Base-by-base conservation (phyloP, 35 echinoderm and acorn worm species). In the Lytechinus pictus region DNA sequence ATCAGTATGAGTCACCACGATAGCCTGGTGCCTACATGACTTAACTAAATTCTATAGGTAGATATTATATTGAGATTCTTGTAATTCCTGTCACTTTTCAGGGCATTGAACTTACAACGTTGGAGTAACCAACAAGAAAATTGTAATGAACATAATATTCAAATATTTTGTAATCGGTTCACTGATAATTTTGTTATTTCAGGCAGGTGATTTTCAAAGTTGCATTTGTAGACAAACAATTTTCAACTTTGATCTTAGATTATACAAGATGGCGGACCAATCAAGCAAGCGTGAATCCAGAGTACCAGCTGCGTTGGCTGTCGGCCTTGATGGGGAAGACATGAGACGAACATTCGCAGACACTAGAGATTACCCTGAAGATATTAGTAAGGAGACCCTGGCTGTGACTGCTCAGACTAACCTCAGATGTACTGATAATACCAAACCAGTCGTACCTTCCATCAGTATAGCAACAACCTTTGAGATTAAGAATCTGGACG, bases 401-500 rank as follows among this genome's bases (percentile, higher is more conserved):
- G 97, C 97, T 27, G 97, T 97, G 10, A 96, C 95, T 54, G 55
- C 93, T 19, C 92, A 91, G 56, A 55, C 95, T 51, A 94, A 96
- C 28, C 89, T 97, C 6, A 89, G 94, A 66, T 93, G 87, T 1
- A 57, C 57, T 10, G 92, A 94, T 11, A 56, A 93, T 5, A 96
- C 88, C 54, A 54, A 53, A n/a, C 97, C 96, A 3, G 54, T 97
- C 6, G 97, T 97, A 28, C 97, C 97, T 4, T 96, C 97, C 19
- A 97, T 97, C 54, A 97, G 97, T 86, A 79, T 97, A 4, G 94
- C 92, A 21, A 94, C 97, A 16, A 97, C 97, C 13, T 97, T 94
- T 52, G 87, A 94, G 29, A 91, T 97, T 57, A 95, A 96, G 44
- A 79, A 94, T 94, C 86, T 96, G 9, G 95, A 96, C 58, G 97